Conservation (phyloP, 2,113 vertebrate species). For the Plotosus lineatus region DNA sequence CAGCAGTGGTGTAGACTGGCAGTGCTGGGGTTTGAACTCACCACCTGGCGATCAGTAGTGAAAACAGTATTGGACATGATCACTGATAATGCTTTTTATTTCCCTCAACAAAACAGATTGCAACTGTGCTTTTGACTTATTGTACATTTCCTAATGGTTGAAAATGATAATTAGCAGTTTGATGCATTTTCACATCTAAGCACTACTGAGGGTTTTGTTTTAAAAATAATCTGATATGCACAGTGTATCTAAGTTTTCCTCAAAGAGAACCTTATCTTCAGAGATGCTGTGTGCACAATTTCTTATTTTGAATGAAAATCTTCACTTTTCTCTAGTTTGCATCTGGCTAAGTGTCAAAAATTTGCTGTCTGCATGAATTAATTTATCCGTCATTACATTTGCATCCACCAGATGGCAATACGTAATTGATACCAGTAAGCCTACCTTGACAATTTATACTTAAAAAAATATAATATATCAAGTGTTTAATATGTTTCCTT, state of each 20-base stretch:
- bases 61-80: not conserved
- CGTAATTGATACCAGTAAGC: conserved; percentile 40
- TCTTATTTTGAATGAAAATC: not conserved
- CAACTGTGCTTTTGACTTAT: not conserved
- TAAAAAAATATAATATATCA: conserved; percentile 28
- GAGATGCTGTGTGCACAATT: not conserved
- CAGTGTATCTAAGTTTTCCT: not conserved
- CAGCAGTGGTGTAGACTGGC: not conserved
- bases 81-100: not conserved
- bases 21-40: not conserved
- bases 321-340: conserved; percentile 12
- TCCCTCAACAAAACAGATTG: not conserved
- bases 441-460: conserved; percentile 32
- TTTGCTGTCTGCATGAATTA: conserved; percentile 34
- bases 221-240: not conserved
- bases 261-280: not conserved
- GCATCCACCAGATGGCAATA: conserved; percentile 56
- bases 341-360: conserved; percentile 37
- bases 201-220: not conserved
- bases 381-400: conserved; percentile 30
- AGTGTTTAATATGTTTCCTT: conserved; percentile 28
- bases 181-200: not conserved
- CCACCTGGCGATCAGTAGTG: not conserved
- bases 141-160: not conserved
- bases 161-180: not conserved